Evolutionary conservation across 2,797 vertebrate genomes (phyloP).

Genomic region (Parauchenoglanis ngamensis): DNA sequence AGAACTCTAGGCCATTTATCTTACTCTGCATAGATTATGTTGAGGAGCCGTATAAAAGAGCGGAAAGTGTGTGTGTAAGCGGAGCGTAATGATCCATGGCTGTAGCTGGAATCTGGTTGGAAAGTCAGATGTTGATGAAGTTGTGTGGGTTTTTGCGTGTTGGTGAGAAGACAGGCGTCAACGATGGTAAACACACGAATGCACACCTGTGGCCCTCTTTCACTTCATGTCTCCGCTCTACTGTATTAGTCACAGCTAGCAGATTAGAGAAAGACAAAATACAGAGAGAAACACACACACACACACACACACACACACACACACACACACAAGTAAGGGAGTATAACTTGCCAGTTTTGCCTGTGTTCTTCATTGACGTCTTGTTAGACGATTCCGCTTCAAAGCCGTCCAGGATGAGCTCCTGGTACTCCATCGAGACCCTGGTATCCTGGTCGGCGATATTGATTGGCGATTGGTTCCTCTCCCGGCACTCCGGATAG

Average conservation of each 20-base stretch:
- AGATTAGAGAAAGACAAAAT: neutral
- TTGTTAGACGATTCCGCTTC: slow-evolving; percentile 91
- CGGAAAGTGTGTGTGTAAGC: slow-evolving; percentile 67
- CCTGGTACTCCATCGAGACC: slow-evolving; percentile 86
- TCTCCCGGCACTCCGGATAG: slow-evolving; percentile 85
- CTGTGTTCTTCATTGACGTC: slow-evolving; percentile 98
- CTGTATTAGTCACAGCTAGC: neutral
- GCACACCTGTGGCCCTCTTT: neutral
- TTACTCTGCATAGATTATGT: slow-evolving; percentile 91
- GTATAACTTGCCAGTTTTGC: slow-evolving; percentile 85
- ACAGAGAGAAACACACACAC: neutral
- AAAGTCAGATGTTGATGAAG: slow-evolving; percentile 20
- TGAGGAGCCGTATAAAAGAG: slow-evolving; percentile 66
- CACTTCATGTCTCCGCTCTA: neutral
- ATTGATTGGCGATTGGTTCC: slow-evolving; percentile 91
- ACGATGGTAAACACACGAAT: neutral
- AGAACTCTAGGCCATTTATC: slow-evolving; percentile 85
- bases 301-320: slow-evolving; percentile 9
- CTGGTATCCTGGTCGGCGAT: slow-evolving; percentile 84
- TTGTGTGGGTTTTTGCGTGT: neutral
- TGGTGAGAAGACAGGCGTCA: slow-evolving; percentile 9
- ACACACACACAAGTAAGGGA: neutral
- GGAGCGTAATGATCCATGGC: slow-evolving; percentile 43
- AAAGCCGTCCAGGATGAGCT: slow-evolving; percentile 88
- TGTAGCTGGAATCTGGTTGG: slow-evolving; percentile 15